Evolutionary conservation across 1,140 invertebrate species (phyloP).

Genomic region (Phymorhynchus buccinoides): DNA sequence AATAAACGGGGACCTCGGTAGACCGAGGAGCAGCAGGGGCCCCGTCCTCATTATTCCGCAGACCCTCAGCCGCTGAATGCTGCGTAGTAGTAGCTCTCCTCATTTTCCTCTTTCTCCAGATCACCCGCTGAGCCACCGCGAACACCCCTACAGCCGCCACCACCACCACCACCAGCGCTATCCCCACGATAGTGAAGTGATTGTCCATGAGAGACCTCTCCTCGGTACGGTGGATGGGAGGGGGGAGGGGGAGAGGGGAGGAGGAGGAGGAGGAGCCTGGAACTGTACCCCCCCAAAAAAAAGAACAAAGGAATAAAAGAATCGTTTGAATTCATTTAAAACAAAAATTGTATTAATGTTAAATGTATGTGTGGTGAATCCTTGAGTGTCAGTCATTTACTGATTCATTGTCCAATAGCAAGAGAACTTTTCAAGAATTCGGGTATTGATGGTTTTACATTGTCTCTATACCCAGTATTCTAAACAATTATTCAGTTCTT

Average conservation of each 20-base stretch:
- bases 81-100: constrained; percentile 58
- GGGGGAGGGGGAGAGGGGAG: not conserved
- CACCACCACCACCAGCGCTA: constrained; percentile 59
- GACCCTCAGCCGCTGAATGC: constrained; percentile 51
- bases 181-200: constrained; percentile 61
- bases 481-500: too few relatives aligned
- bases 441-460: too few relatives aligned
- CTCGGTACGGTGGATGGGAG: constrained; percentile 34
- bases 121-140: constrained; percentile 60
- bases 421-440: too few relatives aligned
- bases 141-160: constrained; percentile 55
- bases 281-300: not conserved
- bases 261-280: not conserved
- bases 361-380: too few relatives aligned
- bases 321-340: not conserved
- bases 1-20: constrained; percentile 25
- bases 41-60: constrained; percentile 52
- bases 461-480: too few relatives aligned
- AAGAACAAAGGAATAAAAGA: not conserved
- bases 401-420: too few relatives aligned
- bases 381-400: too few relatives aligned
- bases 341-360: too few relatives aligned
- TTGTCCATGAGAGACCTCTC: constrained; percentile 57
- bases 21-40: constrained; percentile 53
- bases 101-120: constrained; percentile 46